Evolutionary conservation across 1,140 invertebrate species (phyloP).

Genomic region (Aethina tumida): DNA sequence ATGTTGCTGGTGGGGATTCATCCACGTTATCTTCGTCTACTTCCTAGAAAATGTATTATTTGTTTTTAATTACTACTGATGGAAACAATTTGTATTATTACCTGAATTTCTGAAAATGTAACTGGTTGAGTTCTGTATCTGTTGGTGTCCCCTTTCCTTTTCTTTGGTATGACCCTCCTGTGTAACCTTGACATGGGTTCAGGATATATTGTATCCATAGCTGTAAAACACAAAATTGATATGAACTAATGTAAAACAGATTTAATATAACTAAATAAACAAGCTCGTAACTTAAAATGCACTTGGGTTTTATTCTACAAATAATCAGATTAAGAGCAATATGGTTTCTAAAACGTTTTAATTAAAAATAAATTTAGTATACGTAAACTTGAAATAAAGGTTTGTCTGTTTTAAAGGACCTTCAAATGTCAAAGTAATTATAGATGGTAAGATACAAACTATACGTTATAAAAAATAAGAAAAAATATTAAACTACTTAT

Average conservation of each 20-base stretch:
- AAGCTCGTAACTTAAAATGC: too few relatives aligned
- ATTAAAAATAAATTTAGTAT: too few relatives aligned
- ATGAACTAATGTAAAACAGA: neutral
- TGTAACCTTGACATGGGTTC: conserved; percentile 53
- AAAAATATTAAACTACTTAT: too few relatives aligned
- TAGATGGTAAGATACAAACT: too few relatives aligned
- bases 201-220: conserved; percentile 64
- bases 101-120: conserved; percentile 67
- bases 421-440: too few relatives aligned
- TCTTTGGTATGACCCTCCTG: conserved; percentile 47
- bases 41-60: conserved; percentile 37
- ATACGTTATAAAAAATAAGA: too few relatives aligned
- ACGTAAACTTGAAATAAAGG: too few relatives aligned
- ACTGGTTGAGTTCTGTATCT: conserved; percentile 61
- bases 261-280: too few relatives aligned
- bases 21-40: conserved; percentile 49
- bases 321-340: too few relatives aligned
- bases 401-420: too few relatives aligned
- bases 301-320: too few relatives aligned
- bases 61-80: neutral
- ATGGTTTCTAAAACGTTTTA: too few relatives aligned
- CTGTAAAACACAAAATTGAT: conserved; percentile 18
- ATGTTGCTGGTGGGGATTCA: conserved; percentile 20
- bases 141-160: conserved; percentile 38
- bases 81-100: conserved; percentile 23